Conservation (phyloP, 1,140 invertebrate genomes). For the Lepidurus couesii region DNA sequence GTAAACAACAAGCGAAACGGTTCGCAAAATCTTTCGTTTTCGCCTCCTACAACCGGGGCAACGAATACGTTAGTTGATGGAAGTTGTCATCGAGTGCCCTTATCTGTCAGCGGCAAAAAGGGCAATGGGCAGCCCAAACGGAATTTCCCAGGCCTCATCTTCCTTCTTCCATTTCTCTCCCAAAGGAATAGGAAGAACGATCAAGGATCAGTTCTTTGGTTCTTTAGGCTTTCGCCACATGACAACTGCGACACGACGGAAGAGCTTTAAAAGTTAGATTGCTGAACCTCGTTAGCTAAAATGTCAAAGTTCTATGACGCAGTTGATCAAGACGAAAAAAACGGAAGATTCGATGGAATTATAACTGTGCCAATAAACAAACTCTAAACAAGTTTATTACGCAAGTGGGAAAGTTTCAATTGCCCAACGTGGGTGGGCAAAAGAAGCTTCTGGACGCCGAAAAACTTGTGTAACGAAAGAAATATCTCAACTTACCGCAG, state of each 20-base stretch:
- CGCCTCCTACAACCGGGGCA: not conserved
- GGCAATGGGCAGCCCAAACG: not conserved
- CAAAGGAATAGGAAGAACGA: not conserved
- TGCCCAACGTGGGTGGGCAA: constrained; percentile 10
- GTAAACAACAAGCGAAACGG: not conserved
- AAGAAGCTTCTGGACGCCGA: not conserved
- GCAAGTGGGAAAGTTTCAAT: not conserved
- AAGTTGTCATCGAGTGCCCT: not conserved
- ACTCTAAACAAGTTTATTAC: constrained; percentile 16
- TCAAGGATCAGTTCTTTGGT: not conserved
- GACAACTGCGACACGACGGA: not conserved
- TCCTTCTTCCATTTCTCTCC: not conserved
- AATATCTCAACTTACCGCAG: constrained; percentile 12
- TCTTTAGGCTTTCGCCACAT: not conserved
- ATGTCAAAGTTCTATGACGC: not conserved
- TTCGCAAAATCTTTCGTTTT: not conserved
- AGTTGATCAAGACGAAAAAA: not conserved
- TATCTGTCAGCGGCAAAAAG: not conserved
- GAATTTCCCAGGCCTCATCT: not conserved
- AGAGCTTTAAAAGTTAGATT: not conserved
- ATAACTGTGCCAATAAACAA: not conserved
- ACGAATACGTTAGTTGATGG: not conserved
- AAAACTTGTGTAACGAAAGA: constrained; percentile 5
- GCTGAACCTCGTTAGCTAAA: not conserved
- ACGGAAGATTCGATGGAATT: not conserved